Conservation (phyloP, 1,140 invertebrate species). For the Temnothorax longispinosus region DNA sequence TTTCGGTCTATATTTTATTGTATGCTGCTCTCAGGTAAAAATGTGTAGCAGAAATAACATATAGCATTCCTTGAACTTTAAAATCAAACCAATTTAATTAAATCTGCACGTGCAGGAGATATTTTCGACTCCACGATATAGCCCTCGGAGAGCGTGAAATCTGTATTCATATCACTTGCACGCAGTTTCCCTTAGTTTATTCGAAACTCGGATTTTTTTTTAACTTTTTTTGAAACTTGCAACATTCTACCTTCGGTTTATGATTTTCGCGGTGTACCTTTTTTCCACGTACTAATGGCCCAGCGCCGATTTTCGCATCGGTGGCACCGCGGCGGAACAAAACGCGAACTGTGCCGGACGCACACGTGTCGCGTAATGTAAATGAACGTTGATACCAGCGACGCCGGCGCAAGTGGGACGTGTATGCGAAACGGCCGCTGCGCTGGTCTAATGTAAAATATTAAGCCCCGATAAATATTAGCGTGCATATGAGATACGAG, state of each 20-base stretch:
- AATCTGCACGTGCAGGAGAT: background rate
- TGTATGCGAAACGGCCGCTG: slow-evolving; percentile 20
- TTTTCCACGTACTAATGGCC: slow-evolving; percentile 22
- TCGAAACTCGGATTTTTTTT: background rate
- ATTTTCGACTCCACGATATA: background rate
- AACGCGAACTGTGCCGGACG: background rate
- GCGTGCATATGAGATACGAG: slow-evolving; percentile 54
- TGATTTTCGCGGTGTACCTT: background rate
- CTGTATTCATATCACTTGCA: background rate
- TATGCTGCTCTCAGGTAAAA: background rate
- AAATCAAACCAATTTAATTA: slow-evolving; percentile 34
- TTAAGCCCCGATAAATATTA: slow-evolving; percentile 64
- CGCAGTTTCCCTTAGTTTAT: background rate
- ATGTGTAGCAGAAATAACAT: slow-evolving; percentile 10
- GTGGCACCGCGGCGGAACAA: slow-evolving; percentile 15
- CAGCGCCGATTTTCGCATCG: slow-evolving; percentile 11
- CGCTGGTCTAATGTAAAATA: slow-evolving; percentile 71
- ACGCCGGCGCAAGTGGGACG: slow-evolving; percentile 16
- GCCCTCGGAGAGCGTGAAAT: background rate
- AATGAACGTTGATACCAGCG: slow-evolving; percentile 35
- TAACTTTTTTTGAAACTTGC: background rate
- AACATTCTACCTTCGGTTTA: background rate
- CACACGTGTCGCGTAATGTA: slow-evolving; percentile 39
- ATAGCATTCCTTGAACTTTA: slow-evolving; percentile 36
- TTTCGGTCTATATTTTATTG: slow-evolving; percentile 19